These are phyloP conservation scores for Allacma fusca DNA, from an alignment of 2,888 invertebrate species.

Conservation along the genomic window DNA sequence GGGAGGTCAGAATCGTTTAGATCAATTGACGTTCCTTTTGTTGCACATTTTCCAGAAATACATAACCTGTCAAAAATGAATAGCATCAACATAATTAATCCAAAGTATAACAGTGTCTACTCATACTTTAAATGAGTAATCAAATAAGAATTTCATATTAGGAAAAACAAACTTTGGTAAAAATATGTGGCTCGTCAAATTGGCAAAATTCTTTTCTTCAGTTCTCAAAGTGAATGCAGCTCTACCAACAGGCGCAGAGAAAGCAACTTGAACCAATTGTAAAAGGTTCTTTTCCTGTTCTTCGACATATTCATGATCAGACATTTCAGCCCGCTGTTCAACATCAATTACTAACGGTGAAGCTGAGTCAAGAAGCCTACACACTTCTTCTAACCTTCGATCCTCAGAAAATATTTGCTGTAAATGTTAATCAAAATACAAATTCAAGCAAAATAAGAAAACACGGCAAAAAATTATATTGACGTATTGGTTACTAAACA, in stretches of 20 bases:
- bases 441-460: no score
- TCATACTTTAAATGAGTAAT: no score
- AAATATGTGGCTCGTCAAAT: conserved; percentile 57
- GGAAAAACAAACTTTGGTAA: conserved; percentile 56
- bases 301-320: conserved; percentile 60
- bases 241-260: conserved; percentile 60
- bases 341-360: conserved; percentile 55
- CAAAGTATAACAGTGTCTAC: no score
- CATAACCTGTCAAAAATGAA: no score
- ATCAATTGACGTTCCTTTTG: conserved; percentile 58
- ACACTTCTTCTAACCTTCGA: conserved; percentile 60
- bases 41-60: conserved; percentile 58
- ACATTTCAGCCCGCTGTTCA: conserved; percentile 61
- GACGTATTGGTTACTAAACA: no score
- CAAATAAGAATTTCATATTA: no score
- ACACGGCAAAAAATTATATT: no score
- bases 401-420: conserved; percentile 58
- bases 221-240: conserved; percentile 59
- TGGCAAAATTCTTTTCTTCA: conserved; percentile 58
- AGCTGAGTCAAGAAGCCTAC: conserved; percentile 58
- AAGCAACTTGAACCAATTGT: conserved; percentile 58
- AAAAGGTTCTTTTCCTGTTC: conserved; percentile 60
- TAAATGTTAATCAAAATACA: conserved; percentile 5
- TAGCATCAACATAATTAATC: no score
- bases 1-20: conserved; percentile 58